Evolutionary conservation across 2,113 vertebrate genomes (phyloP).

Genomic region (Psophia crepitans): DNA sequence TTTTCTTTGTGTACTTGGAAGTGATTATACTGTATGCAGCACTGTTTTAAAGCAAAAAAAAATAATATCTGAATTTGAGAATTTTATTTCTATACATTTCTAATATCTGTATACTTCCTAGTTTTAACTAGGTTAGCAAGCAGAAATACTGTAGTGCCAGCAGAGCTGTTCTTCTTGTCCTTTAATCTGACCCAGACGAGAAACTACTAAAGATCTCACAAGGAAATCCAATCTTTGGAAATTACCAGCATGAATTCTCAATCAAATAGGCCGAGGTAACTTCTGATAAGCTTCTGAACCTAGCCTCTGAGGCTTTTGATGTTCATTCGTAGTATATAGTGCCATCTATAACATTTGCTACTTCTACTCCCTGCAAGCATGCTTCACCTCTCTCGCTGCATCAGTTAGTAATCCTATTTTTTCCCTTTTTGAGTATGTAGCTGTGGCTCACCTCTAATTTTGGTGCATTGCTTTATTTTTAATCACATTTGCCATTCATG

Average conservation of each 20-base stretch:
- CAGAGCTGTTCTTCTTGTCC: slow-evolving; percentile 33
- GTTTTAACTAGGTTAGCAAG: slow-evolving; percentile 30
- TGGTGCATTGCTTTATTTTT: slow-evolving; percentile 10
- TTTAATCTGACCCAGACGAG: slow-evolving; percentile 41
- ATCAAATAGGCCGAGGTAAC: slow-evolving; percentile 38
- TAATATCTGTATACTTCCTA: background rate
- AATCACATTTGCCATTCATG: background rate
- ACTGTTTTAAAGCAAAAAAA: background rate
- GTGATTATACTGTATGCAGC: background rate
- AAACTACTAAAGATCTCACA: slow-evolving; percentile 51
- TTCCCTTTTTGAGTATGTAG: background rate
- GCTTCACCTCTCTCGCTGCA: slow-evolving; percentile 27
- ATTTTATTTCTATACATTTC: slow-evolving; percentile 5
- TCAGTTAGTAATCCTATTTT: slow-evolving; percentile 37
- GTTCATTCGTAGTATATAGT: background rate
- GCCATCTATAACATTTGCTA: slow-evolving; percentile 33
- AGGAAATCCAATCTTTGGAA: slow-evolving; percentile 58
- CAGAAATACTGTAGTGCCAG: slow-evolving; percentile 9
- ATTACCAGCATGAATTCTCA: slow-evolving; percentile 60
- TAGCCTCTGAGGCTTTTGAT: slow-evolving; percentile 27
- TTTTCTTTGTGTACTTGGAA: background rate
- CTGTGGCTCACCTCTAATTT: slow-evolving; percentile 17
- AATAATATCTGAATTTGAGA: background rate
- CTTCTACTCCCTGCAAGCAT: slow-evolving; percentile 19
- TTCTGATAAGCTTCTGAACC: slow-evolving; percentile 58